phyloP scores from a whole-genome alignment of 2,888 invertebrate species.

The Conomelus anceps region DNA sequence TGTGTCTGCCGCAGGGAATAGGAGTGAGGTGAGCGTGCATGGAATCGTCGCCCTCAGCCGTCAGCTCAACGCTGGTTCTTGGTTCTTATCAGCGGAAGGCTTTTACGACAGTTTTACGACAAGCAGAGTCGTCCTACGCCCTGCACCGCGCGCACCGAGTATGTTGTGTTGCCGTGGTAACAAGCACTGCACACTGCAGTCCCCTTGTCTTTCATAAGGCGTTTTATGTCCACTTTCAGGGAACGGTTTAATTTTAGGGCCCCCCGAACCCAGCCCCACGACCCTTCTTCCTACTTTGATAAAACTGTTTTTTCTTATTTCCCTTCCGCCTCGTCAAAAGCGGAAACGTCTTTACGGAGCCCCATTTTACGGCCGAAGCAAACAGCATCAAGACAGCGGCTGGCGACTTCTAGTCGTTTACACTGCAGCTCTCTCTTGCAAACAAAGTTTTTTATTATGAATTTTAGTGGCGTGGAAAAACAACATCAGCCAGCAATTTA shows the following conservation, averaged over 20 bases:
- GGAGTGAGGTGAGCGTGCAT: background rate
- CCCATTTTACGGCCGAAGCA: background rate
- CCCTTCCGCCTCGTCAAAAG: background rate
- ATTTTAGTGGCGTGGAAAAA: background rate
- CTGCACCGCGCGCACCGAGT: background rate
- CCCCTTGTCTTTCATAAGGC: background rate
- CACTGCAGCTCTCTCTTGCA: background rate
- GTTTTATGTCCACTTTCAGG: background rate
- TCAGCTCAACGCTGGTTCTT: background rate
- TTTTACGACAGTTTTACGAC: background rate
- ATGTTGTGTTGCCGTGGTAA: background rate
- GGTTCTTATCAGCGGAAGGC: background rate
- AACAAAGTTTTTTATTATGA: background rate
- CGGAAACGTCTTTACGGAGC: background rate
- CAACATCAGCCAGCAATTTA: background rate
- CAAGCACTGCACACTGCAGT: background rate
- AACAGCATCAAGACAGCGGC: background rate
- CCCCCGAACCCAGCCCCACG: background rate
- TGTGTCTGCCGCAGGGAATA: background rate
- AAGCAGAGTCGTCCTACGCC: too few relatives aligned
- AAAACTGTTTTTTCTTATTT: background rate
- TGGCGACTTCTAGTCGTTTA: background rate
- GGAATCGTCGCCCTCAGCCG: background rate
- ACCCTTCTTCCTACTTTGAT: background rate
- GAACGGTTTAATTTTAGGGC: background rate